Evolutionary conservation across 2,888 invertebrate genomes (phyloP).

Genomic region (Megaustenia siamemsis): DNA sequence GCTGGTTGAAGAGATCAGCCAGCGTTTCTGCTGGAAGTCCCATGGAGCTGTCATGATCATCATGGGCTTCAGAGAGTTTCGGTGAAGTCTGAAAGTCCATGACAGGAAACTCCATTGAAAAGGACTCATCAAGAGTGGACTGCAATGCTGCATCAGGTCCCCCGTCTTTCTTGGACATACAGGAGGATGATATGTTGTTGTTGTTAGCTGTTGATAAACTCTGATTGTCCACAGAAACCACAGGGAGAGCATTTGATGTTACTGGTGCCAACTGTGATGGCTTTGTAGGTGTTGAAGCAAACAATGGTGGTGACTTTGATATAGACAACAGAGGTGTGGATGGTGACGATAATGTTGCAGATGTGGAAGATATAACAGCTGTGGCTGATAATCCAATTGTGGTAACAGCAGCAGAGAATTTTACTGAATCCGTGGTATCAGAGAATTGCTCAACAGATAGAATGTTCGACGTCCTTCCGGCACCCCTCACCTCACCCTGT

Average conservation of each 20-base stretch:
- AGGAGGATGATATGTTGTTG: conserved; percentile 4
- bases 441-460: not conserved
- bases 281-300: conserved; percentile 36
- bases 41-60: conserved; percentile 46
- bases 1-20: conserved; percentile 52
- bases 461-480: not conserved
- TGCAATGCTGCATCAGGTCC: conserved; percentile 23
- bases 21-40: conserved; percentile 49
- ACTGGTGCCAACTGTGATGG: not conserved
- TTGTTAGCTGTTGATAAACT: not conserved
- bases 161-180: conserved; percentile 31
- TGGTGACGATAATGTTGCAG: conserved; percentile 21
- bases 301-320: conserved; percentile 45
- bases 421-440: not conserved
- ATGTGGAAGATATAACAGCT: not conserved
- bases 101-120: conserved; percentile 50
- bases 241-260: conserved; percentile 2
- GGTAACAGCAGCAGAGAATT: not conserved
- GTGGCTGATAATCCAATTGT: not conserved
- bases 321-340: conserved; percentile 25
- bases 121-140: conserved; percentile 48
- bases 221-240: conserved; percentile 9
- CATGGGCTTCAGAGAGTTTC: conserved; percentile 47
- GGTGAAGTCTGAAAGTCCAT: conserved; percentile 53
- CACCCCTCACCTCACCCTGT: conserved; percentile 27